Base-by-base conservation (phyloP, 1,140 invertebrate species). In the Ylistrum balloti region DNA sequence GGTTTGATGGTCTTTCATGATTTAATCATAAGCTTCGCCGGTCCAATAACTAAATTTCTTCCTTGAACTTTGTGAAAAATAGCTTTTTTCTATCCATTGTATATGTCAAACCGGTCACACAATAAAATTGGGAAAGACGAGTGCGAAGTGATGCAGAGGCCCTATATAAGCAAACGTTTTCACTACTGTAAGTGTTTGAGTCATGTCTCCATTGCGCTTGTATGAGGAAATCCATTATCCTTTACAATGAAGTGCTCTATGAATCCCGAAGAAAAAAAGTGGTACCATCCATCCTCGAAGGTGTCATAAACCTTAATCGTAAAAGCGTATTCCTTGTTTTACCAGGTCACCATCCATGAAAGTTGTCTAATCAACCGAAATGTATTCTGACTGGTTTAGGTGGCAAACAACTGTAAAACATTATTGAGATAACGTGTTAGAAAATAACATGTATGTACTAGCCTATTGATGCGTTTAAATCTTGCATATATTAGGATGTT, bases 11-110 rank as follows among this genome's bases (percentile, higher is more conserved):
- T 90, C 86, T 34, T 35, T n/a, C 32, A 89, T 92, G 89, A 92
- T 92, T 92, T 89, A 92, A 92, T 92, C 86, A 88, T 90, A 89
- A 85, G 88, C 86, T 88, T 89, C 85, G 86, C 56, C 35, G 87
- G 90, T 56, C 89, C 86, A 90, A 92, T 92, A 92, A 90, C 87
- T 92, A 88, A 90, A 86, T 92, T 89, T 85, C 88, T 90, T 90
- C 89, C 90, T 89, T 89, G 89, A 87, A 34, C 33, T 33, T 85
- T 85, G 85, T 92, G 91, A 92, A 92, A 92, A 89, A 92, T 92
- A 45, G 45, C 87, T 92, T 92, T 41, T 33, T 28, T 33, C 13
- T 28, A 3, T 74, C 56, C 13, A 74, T 74, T 74, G 74, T 89
- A 88, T 45, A 86, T 48, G 90, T 85, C 48, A 90, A 88, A 86